A percentile compares a stretch with the other conserved stretches of the same genome.
Evolutionary conservation across 1,140 invertebrate genomes (phyloP).

Genomic region (Drosophila repleta): DNA sequence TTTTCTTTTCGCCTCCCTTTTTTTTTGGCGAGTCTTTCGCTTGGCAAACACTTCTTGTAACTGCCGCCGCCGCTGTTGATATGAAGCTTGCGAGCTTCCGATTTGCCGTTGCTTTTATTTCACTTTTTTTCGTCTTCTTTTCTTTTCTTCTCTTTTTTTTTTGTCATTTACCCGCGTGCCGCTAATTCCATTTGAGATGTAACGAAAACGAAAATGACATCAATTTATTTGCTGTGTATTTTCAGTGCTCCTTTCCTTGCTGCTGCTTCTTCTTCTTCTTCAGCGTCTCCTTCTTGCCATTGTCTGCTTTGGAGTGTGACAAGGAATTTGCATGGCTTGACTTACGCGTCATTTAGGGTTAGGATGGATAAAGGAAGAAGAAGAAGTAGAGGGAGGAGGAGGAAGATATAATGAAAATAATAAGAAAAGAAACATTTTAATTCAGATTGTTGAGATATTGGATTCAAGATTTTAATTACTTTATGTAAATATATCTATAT

Average conservation of each 20-base stretch:
- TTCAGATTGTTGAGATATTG: neutral
- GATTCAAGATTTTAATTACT: neutral
- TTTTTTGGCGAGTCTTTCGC: constrained; percentile 14
- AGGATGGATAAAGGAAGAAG: neutral
- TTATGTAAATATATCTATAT: too few relatives aligned
- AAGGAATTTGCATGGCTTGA: constrained; percentile 11
- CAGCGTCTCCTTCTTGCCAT: too few relatives aligned
- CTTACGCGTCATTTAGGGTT: neutral
- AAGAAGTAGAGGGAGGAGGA: neutral
- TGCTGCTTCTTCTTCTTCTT: neutral
- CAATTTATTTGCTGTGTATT: constrained; percentile 78
- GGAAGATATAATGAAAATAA: neutral
- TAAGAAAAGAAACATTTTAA: neutral
- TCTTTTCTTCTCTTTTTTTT: constrained; percentile 25
- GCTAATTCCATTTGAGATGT: constrained; percentile 79
- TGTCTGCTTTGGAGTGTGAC: constrained; percentile 34
- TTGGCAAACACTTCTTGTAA: constrained; percentile 3
- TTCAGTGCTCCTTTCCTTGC: constrained; percentile 26
- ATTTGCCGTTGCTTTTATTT: constrained; percentile 44
- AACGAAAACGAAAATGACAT: constrained; percentile 82
- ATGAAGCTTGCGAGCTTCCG: constrained; percentile 50
- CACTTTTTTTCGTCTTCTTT: constrained; percentile 2
- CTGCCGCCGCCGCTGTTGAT: constrained; percentile 40
- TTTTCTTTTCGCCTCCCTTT: neutral
- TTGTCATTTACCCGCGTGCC: constrained; percentile 49